Conservation (phyloP, 2,888 invertebrate genomes). For the Volucella zonaria region DNA sequence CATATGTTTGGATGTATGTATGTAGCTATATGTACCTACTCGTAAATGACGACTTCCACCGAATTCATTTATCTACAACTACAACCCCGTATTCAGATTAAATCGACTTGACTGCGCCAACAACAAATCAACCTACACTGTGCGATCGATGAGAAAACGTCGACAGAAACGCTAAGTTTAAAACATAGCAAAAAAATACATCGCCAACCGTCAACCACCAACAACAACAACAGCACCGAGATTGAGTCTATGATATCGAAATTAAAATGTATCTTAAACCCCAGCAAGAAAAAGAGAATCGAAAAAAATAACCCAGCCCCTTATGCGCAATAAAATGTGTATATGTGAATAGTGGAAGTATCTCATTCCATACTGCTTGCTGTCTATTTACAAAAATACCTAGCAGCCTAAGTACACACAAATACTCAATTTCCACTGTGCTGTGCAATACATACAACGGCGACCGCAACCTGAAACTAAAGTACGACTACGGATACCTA, state of each 20-base stretch:
- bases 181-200: conserved; percentile 42
- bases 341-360: conserved; percentile 34
- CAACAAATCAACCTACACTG: conserved; percentile 43
- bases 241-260: background rate
- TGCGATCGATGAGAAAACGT: conserved; percentile 40
- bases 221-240: conserved; percentile 23
- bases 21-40: background rate
- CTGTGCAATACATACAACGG: conserved; percentile 21
- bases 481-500: background rate
- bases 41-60: conserved; percentile 4
- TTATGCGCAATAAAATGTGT: conserved; percentile 51
- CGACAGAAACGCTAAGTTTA: conserved; percentile 35
- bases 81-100: conserved; percentile 32
- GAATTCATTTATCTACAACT: conserved; percentile 21
- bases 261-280: conserved; percentile 28
- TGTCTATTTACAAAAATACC: conserved; percentile 52
- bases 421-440: background rate
- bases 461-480: conserved; percentile 39
- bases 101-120: conserved; percentile 34
- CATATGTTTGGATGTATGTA: background rate
- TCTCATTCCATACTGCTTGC: conserved; percentile 44
- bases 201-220: conserved; percentile 15
- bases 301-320: conserved; percentile 40
- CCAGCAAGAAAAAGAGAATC: background rate
- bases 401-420: conserved; percentile 22